Evolutionary conservation across 2,113 vertebrate species (phyloP), one percentile per base, ranked within the genome.

Genomic region (Cranoglanis bouderius): DNA sequence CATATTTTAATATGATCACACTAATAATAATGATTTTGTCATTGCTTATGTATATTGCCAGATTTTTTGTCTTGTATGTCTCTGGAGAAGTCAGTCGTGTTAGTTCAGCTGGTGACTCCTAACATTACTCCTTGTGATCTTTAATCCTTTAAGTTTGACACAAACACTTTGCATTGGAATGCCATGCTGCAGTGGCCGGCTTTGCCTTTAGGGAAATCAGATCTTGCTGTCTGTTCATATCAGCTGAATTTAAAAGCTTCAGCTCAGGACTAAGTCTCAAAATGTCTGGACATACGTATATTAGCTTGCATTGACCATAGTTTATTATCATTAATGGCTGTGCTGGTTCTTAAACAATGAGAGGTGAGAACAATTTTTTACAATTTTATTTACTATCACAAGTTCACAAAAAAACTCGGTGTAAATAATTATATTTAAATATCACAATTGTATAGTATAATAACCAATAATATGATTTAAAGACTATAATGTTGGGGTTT

Each of bases 111-210:
- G 90, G 87, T 90, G 92, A 94, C 88, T 93, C 88, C 92, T 92
- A 93, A 93, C 90, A 91, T 93, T 92, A 94, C 91, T 93, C 88
- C 90, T 90, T 90, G 83, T 91, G 85, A 88, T 93, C 77, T 92
- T 91, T 95, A 95, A 95, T 95, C 94, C 94, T 93, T 93, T 94
- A 94, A 93, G 94, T 95, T 92, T 93, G 94, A 95, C 93, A 93
- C 91, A 92, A 94, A 92, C 90, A 90, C 92, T 94, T 93, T 91
- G 93, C 92, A 93, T 90, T 92, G 93, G 93, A 95, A 95, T 94
- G 93, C 90, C 87, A 90, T 92, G 91, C 90, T 32, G 49, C 90
- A 84, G 90, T 91, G 90, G 85, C 88, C 88, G 89, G 43, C 18
- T n/a, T 89, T 3, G 84, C 92, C 93, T 83, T 89, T 92, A 93